phyloP scores from a whole-genome alignment of 2,797 vertebrate species.

The Oophaga sylvatica region DNA sequence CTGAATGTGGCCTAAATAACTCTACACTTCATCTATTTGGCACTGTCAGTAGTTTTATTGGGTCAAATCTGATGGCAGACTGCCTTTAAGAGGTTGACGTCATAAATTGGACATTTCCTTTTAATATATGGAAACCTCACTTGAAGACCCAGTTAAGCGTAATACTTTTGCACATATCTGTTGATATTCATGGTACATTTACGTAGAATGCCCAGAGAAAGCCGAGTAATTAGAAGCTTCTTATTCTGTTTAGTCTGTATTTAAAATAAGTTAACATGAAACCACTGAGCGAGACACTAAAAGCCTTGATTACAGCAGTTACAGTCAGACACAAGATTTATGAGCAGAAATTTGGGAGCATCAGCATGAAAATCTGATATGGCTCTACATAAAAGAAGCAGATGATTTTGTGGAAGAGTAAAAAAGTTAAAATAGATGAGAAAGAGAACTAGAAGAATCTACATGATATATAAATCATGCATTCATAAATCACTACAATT shows the following conservation, averaged over 20 bases:
- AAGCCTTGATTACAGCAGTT: conserved; percentile 42
- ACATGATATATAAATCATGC: background rate
- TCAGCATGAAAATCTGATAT: conserved; percentile 46
- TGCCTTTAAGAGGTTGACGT: background rate
- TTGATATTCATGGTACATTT: conserved; percentile 24
- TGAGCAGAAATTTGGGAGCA: conserved; percentile 26
- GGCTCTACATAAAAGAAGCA: conserved; percentile 26
- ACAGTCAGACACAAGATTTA: conserved; percentile 35
- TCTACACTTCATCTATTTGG: no score
- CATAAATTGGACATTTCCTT: background rate
- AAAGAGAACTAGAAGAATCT: background rate
- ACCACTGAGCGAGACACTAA: conserved; percentile 29
- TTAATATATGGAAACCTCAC: background rate
- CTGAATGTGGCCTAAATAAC: no score
- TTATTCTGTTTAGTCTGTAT: conserved; percentile 31
- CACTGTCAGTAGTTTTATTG: no score
- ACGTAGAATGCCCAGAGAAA: background rate
- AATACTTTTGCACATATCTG: background rate
- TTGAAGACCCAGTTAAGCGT: background rate
- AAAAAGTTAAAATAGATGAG: background rate
- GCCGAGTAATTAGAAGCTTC: background rate
- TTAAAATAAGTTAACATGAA: conserved; percentile 29
- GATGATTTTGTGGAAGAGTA: conserved; percentile 15
- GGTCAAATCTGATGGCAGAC: no score
- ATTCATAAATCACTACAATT: conserved; percentile 20